Evolutionary conservation across 1,140 invertebrate genomes (phyloP).

Genomic region (Plectus sambesii): DNA sequence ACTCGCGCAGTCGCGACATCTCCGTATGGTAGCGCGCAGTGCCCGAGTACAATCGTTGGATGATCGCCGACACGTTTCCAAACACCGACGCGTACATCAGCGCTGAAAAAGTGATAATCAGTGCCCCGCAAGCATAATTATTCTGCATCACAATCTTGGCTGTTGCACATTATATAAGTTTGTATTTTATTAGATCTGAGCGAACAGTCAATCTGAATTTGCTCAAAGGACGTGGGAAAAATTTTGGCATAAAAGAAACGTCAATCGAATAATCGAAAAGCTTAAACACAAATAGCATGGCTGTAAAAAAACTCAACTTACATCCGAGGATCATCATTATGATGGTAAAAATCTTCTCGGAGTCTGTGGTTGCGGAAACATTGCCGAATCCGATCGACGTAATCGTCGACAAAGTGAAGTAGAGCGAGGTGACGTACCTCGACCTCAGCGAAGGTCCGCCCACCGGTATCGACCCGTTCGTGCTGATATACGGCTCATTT

Average conservation of each 20-base stretch:
- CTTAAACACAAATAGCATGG: too few species aligned
- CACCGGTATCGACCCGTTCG: conserved; percentile 35
- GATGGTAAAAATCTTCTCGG: conserved; percentile 93
- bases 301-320: conserved; percentile 24
- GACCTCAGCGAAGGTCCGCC: conserved; percentile 47
- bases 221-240: too few species aligned
- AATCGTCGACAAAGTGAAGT: conserved; percentile 99
- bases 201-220: too few species aligned
- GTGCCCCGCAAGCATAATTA: too few species aligned
- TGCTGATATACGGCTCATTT: conserved; percentile 36
- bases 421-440: conserved; percentile 67
- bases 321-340: conserved; percentile 93
- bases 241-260: too few species aligned
- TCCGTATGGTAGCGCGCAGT: conserved; percentile 97
- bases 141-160: too few species aligned
- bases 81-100: conserved; percentile 99
- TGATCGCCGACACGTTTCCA: conserved; percentile 96
- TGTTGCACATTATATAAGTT: too few species aligned
- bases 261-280: too few species aligned
- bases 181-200: too few species aligned
- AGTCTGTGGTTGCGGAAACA: conserved; percentile 95
- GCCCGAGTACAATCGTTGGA: conserved; percentile 90
- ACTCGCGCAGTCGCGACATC: too few species aligned
- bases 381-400: conserved; percentile 99
- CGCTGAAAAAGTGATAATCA: too few species aligned